These are phyloP conservation scores for Nerophis ophidion DNA, from an alignment of 2,113 vertebrate genomes.

Conservation along the genomic window DNA sequence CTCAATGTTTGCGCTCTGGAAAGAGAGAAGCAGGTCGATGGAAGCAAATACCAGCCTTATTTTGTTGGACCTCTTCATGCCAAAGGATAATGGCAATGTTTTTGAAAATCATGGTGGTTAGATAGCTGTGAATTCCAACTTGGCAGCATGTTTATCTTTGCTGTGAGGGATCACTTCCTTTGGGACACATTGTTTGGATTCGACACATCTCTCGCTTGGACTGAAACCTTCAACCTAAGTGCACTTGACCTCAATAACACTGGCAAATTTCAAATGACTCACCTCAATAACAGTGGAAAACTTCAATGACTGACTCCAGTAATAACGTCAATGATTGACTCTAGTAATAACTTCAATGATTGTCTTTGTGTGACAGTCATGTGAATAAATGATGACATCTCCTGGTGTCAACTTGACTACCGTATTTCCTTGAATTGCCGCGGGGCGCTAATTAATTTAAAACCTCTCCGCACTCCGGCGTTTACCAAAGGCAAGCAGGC, in stretches of 20 bases:
- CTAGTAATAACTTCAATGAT: too few species aligned
- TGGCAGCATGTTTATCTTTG: constrained; percentile 18
- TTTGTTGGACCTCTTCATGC: not conserved
- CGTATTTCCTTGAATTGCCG: too few species aligned
- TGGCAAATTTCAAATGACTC: not conserved
- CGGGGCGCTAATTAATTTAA: too few species aligned
- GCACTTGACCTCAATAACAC: constrained; percentile 1
- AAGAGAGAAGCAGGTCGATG: not conserved
- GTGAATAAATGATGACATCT: too few species aligned
- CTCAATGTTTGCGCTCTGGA: not conserved
- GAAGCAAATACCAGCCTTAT: constrained; percentile 17
- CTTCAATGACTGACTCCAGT: too few species aligned
- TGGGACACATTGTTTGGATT: constrained; percentile 10
- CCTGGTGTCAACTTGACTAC: too few species aligned
- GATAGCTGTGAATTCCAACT: constrained; percentile 9
- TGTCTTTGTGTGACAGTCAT: too few species aligned
- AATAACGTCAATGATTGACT: too few species aligned
- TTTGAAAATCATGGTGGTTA: not conserved
- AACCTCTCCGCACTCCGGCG: too few species aligned
- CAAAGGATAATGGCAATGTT: not conserved
- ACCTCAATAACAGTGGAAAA: too few species aligned
- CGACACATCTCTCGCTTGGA: constrained; percentile 10
- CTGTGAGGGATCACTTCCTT: constrained; percentile 33
- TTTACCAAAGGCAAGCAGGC: too few species aligned
- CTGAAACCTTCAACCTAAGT: not conserved